phyloP scores from a whole-genome alignment of 2,113 vertebrate genomes.

The Callopanchax toddi region DNA sequence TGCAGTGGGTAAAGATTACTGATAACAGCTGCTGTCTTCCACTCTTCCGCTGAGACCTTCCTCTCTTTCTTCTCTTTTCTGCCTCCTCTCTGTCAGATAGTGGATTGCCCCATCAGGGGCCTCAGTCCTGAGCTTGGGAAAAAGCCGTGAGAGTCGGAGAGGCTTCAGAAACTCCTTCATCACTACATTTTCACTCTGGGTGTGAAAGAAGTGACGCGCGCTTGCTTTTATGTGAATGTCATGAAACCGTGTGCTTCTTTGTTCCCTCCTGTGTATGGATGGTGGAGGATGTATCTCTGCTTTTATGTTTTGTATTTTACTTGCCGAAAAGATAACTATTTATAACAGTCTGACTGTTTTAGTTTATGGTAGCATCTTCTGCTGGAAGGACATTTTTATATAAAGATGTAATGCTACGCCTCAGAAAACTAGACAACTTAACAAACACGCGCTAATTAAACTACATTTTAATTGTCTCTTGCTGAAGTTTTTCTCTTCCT shows the following conservation, averaged over 20 bases:
- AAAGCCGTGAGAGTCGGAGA: slow-evolving; percentile 53
- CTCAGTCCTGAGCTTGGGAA: slow-evolving; percentile 54
- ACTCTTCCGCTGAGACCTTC: slow-evolving; percentile 39
- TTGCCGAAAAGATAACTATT: slow-evolving; percentile 38
- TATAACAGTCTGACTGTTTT: slow-evolving; percentile 5
- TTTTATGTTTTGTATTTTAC: slow-evolving; percentile 23
- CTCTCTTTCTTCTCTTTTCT: slow-evolving; percentile 29
- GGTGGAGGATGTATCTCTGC: slow-evolving; percentile 1
- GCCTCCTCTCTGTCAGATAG: slow-evolving; percentile 49
- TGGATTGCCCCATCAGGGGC: slow-evolving; percentile 52
- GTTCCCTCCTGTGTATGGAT: slow-evolving; percentile 13
- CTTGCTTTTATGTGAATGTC: slow-evolving; percentile 63
- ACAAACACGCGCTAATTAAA: slow-evolving; percentile 22
- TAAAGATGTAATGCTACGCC: slow-evolving; percentile 25
- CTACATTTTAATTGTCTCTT: slow-evolving; percentile 57
- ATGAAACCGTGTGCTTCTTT: slow-evolving; percentile 33
- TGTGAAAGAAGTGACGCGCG: slow-evolving; percentile 58
- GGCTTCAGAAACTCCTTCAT: slow-evolving; percentile 61
- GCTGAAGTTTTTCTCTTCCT: too few relatives aligned
- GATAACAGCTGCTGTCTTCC: slow-evolving; percentile 39
- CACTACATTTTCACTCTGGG: slow-evolving; percentile 36
- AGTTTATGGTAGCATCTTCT: slow-evolving; percentile 10
- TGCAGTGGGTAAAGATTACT: slow-evolving; percentile 56
- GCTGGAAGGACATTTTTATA: slow-evolving; percentile 3
- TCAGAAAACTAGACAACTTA: slow-evolving; percentile 27